Percentiles rank a stretch among this genome's conserved stretches.
Evolutionary conservation across 2,888 invertebrate genomes (phyloP).

Genomic region (Bellardia pandia): DNA sequence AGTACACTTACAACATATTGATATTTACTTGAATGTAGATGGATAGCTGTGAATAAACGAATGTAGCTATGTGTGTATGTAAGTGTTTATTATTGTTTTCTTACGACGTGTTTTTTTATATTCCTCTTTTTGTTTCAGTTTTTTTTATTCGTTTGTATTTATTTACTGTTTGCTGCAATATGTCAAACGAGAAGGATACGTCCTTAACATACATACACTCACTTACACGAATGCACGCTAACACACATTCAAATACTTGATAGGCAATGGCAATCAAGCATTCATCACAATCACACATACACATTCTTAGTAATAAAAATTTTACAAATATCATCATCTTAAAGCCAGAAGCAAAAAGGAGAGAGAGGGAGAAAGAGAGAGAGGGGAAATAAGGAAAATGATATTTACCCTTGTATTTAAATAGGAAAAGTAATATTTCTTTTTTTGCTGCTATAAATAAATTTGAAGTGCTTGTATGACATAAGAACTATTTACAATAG

Average conservation of each 20-base stretch:
- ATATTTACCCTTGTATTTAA: slow-evolving; percentile 22
- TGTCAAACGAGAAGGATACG: no score
- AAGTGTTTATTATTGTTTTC: no score
- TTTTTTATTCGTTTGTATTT: no score
- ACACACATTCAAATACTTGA: slow-evolving; percentile 1
- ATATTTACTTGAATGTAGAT: slow-evolving; percentile 8
- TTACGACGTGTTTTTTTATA: no score
- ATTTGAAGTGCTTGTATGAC: background rate
- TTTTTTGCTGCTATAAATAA: background rate
- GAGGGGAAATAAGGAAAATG: background rate
- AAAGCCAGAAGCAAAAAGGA: no score
- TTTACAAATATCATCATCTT: background rate
- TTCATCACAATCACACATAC: slow-evolving; percentile 33
- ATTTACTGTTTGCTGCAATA: no score
- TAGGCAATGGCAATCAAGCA: slow-evolving; percentile 14
- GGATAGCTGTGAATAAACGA: background rate
- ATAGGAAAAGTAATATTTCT: background rate
- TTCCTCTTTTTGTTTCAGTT: no score
- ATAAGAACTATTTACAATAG: background rate
- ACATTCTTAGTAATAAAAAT: background rate
- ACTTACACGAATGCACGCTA: background rate
- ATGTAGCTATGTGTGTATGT: background rate
- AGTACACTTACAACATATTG: background rate
- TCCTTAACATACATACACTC: background rate
- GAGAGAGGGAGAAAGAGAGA: background rate